Evolutionary conservation across 2,797 vertebrate species (phyloP).

Genomic region (Sylvilagus floridanus): DNA sequence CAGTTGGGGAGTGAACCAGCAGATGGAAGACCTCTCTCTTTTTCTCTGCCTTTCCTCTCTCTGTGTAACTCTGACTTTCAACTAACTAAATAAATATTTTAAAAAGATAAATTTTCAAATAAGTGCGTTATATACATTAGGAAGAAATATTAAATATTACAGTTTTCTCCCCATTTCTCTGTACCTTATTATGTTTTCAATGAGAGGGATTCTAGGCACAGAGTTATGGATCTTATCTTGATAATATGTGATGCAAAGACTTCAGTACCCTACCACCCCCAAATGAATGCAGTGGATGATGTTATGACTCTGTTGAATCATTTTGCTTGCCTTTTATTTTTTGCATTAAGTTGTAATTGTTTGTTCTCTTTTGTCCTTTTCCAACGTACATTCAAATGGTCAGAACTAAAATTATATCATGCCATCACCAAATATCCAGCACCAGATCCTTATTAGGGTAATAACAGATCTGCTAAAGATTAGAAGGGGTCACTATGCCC

Average conservation of each 20-base stretch:
- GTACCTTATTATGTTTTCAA: not conserved
- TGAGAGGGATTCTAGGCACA: conserved; percentile 17
- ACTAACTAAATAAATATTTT: no score
- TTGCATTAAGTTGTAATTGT: conserved; percentile 61
- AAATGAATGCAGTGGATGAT: not conserved
- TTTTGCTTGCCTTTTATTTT: conserved; percentile 66
- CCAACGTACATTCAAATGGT: conserved; percentile 71
- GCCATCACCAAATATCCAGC: conserved; percentile 83
- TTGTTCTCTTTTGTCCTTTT: conserved; percentile 54
- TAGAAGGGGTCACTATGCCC: conserved; percentile 87
- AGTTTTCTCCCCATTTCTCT: conserved; percentile 26
- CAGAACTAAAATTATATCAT: conserved; percentile 86
- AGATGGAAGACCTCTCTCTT: no score
- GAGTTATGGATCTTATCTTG: conserved; percentile 17
- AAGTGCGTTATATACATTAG: not conserved
- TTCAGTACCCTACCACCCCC: not conserved
- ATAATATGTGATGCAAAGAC: not conserved
- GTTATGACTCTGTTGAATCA: conserved; percentile 10
- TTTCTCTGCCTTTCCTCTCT: no score
- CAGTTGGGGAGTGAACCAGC: no score
- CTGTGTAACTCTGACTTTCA: no score
- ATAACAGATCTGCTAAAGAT: conserved; percentile 82
- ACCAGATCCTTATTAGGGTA: conserved; percentile 88
- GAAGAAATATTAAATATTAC: conserved; percentile 27
- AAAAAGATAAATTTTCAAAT: not conserved